Evolutionary conservation across 2,888 invertebrate species (phyloP), one percentile per base, ranked within the genome.

Genomic region (Drosophila vallismaia): DNA sequence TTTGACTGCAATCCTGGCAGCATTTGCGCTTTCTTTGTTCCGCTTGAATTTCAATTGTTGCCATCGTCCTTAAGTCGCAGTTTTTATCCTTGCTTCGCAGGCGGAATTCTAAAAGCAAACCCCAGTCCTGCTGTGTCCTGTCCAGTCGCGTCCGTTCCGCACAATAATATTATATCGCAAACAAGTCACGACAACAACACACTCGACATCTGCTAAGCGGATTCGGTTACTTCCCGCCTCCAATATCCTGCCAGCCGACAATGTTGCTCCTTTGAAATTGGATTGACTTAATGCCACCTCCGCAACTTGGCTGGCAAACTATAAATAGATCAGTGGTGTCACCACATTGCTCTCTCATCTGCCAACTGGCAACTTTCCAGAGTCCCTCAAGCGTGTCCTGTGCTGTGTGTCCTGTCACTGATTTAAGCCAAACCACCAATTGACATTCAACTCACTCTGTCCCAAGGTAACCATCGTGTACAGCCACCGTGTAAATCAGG

Each of bases 21-120:
- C 46, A 48, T 12, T n/a, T 24, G 10, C 19, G 52, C 48, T 36
- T 44, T 28, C 58, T 58, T 28, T 48, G 60, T 62, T 62, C 51
- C 63, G 58, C 59, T 62, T 60, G 55, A 46, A 55, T 51, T 67
- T 74, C 62, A 50, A 71, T 54, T 75, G 68, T 38, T n/a, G 49
- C 45, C 54, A 59, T 44, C 73, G 66, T 76, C 77, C 76, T 77
- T 78, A 67, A 78, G 14, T 19, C 40, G 40, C 71, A 76, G 53
- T 50, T 48, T 64, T 64, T 73, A 62, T 57, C 51, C 38, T 31
- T 42, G 49, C 66, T 66, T 45, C 52, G 72, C 72, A n/a, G 50
- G 58, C 36, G 59, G 54, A 66, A 68, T 63, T 50, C 58, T 48
- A 45, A 66, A 53, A 53, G 55, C 44, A 58, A 55, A 68, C 57